These are phyloP conservation scores for Austrolebias charrua DNA, from an alignment of 2,797 vertebrate species.

Conservation along the genomic window DNA sequence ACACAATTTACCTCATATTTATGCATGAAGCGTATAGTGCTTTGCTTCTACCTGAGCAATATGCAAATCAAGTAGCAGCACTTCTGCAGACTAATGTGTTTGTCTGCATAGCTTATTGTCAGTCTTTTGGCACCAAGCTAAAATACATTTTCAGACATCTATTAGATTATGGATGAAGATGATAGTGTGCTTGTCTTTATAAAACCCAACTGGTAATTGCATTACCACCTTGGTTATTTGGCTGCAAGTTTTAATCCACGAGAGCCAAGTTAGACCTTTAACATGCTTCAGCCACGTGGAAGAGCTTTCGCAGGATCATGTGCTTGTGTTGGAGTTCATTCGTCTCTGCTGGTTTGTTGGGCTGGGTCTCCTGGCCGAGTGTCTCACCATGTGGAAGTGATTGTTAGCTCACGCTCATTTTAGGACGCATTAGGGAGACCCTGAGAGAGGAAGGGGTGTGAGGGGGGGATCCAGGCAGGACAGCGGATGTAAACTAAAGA, in stretches of 20 bases:
- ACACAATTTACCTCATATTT: constrained; percentile 13
- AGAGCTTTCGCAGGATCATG: constrained; percentile 12
- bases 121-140: constrained; percentile 31
- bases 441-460: constrained; percentile 34
- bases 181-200: constrained; percentile 54
- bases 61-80: constrained; percentile 5
- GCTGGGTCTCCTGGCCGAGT: constrained; percentile 57
- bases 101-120: constrained; percentile 32
- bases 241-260: constrained; percentile 35
- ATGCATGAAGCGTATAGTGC: constrained; percentile 4
- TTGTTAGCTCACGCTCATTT: constrained; percentile 68
- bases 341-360: constrained; percentile 41
- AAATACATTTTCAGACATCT: constrained; percentile 53
- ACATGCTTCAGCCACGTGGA: constrained; percentile 30
- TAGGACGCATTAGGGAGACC: constrained; percentile 57
- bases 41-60: background rate
- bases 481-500: constrained; percentile 12
- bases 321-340: constrained; percentile 25
- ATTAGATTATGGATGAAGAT: constrained; percentile 66
- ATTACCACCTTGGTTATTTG: constrained; percentile 62
- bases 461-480: constrained; percentile 29
- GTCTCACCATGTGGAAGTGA: constrained; percentile 75
- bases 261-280: constrained; percentile 26
- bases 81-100: constrained; percentile 23
- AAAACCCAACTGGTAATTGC: constrained; percentile 65